phyloP scores from a whole-genome alignment of 2,888 invertebrate species.

The Ochropleura leucogaster region DNA sequence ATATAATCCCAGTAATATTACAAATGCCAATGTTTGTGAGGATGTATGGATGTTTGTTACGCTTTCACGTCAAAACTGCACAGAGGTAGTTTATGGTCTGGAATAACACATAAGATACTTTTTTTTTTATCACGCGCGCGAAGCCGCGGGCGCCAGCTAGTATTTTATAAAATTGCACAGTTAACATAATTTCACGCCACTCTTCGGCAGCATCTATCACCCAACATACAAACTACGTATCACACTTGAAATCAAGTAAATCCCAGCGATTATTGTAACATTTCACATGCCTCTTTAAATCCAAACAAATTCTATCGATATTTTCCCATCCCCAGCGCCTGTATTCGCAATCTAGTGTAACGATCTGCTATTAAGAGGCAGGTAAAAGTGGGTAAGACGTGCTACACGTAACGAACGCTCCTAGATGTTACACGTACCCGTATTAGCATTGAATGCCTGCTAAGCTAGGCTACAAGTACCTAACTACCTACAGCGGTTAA shows the following conservation, averaged over 20 bases:
- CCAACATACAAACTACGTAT: background rate
- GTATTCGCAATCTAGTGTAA: conserved; percentile 71
- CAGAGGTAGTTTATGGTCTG: too few species aligned
- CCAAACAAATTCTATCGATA: conserved; percentile 33
- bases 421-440: conserved; percentile 33
- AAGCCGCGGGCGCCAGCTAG: too few species aligned
- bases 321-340: conserved; percentile 57
- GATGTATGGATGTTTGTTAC: too few species aligned
- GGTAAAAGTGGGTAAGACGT: conserved; percentile 67
- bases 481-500: conserved; percentile 1
- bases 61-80: too few species aligned
- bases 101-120: too few species aligned
- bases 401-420: conserved; percentile 50
- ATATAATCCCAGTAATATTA: too few species aligned
- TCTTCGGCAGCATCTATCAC: background rate
- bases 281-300: background rate
- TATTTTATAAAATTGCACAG: background rate
- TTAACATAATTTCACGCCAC: background rate
- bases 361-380: conserved; percentile 75
- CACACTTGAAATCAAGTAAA: background rate
- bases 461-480: conserved; percentile 18
- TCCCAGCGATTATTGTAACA: background rate
- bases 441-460: conserved; percentile 50
- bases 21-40: too few species aligned
- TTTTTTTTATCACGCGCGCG: too few species aligned